phyloP scores from a whole-genome alignment of 2,888 invertebrate species.

The Anorthoa munda region DNA sequence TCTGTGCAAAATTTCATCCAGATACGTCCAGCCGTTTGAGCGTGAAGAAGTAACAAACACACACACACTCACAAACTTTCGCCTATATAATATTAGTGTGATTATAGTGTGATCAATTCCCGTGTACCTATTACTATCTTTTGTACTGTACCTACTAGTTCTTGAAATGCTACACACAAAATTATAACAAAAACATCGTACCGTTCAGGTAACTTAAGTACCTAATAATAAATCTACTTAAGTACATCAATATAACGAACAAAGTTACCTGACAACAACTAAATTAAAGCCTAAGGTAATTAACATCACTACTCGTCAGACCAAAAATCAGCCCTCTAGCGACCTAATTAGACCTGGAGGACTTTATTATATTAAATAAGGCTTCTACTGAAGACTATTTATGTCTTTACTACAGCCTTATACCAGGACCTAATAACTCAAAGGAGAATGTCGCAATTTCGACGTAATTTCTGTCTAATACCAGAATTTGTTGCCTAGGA shows the following conservation, averaged over 20 bases:
- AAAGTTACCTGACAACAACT: not conserved
- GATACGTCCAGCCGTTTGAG: too few species aligned
- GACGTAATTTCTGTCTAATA: slow-evolving; percentile 31
- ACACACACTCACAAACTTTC: too few species aligned
- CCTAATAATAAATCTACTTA: not conserved
- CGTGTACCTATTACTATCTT: too few species aligned
- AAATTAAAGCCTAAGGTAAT: not conserved
- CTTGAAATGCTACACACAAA: not conserved
- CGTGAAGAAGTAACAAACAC: too few species aligned
- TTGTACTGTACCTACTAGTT: not conserved
- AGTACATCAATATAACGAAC: not conserved
- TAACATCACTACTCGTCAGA: slow-evolving; percentile 8
- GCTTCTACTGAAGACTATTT: slow-evolving; percentile 9
- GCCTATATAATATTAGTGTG: too few species aligned
- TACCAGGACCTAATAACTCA: slow-evolving; percentile 21
- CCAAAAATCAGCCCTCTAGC: slow-evolving; percentile 13
- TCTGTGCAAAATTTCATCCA: too few species aligned
- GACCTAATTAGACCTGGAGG: slow-evolving; percentile 14
- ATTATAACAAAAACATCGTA: not conserved
- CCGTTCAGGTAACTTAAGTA: not conserved
- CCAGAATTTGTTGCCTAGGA: slow-evolving; percentile 53
- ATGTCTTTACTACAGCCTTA: not conserved
- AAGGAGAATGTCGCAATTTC: slow-evolving; percentile 25
- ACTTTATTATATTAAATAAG: slow-evolving; percentile 24
- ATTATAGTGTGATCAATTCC: too few species aligned